Base-by-base conservation (phyloP, 2,797 vertebrate genomes). In the Myiothlypis coronata region DNA sequence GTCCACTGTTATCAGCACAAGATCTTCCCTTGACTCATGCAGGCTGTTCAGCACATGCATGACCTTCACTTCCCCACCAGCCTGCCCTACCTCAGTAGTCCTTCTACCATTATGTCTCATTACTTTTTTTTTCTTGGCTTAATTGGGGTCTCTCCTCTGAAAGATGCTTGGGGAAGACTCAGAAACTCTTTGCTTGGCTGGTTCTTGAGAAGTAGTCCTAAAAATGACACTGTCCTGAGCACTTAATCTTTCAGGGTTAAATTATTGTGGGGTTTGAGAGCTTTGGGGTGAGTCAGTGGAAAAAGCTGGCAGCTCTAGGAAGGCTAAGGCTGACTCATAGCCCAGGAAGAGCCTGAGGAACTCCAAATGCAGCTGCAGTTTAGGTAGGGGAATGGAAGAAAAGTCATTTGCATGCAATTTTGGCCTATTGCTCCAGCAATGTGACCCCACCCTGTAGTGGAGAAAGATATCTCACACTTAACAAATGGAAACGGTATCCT, bases 211-310 rank as follows among this genome's bases (percentile, higher is more conserved):
- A 89, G 43, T 32, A 78, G 85, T 32, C 30, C 57, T 78, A 81
- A 72, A 90, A 76, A 30, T 85, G 63, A 43, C 46, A 67, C 13
- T 55, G 44, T 81, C 64, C 77, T 41, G 49, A 90, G 70, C 74
- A 57, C 15, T 82, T 79, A 60, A 43, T 57, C 53, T 60, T 77
- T 49, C 60, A 90, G 77, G 49, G 83, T 94, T 95, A 96, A 95
- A 74, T 70, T 80, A 55, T 47, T 93, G 83, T 57, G 65, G 71
- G 67, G 18, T 78, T 96, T 46, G 61, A 68, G 87, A 83, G 74
- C 52, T 87, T 96, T 91, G 55, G 65, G 56, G 43, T 92, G 86
- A 92, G 30, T 86, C 93, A 78, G 22, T 96, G 93, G 95, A 97
- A 97, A 96, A 95, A 87, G 74, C 71, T 78, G 70, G 75, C 83